Base-by-base conservation (phyloP, 2,113 vertebrate species). In the Nannospalax galili region DNA sequence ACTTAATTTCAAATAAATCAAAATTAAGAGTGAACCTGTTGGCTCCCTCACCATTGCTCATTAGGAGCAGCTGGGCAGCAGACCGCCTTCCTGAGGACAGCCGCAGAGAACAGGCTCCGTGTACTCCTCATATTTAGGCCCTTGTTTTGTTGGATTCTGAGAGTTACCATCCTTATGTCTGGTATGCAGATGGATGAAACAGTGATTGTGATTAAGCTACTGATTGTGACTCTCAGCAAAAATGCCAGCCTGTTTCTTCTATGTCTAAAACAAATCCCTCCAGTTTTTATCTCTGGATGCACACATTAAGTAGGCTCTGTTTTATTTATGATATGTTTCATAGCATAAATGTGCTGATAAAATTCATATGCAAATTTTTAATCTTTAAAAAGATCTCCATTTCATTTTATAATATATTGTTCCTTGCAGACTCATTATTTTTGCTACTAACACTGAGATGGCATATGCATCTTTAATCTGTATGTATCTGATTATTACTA, bases 71-170 rank as follows among this genome's bases (percentile, higher is more conserved):
- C 32, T 56, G 28, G 79, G 52, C 70, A 64, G 16, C 69, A 81
- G 30, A 0, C 67, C 45, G 79, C 42, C 42, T 56, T 62, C 58
- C 19, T 20, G 60, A 62, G n/a, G 20, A 28, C 35, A 69, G 3
- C 30, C 26, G 1, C 7, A 19, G 19, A 28, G 37, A 42, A 64
- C 20, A 8, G 9, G 20, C 24, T 26, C 40, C 40, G 2, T 26
- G 1, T 12, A 16, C 67, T 87, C 45, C 65, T 65, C 30, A 12
- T 42, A 3, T 77, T 45, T 62, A 73, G 10, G 79, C 77, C 15
- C 35, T 45, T 65, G 0, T 22, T n/a, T 37, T 19, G 30, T 40
- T 17, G 56, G 1, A 7, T 86, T 69, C 58, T 30, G 2, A 0
- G 32, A 60, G 35, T 75, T 12, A 40, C 26, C 62, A n/a, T 22